Conservation (phyloP, 2,113 vertebrate genomes). For the Notothenia rossii region DNA sequence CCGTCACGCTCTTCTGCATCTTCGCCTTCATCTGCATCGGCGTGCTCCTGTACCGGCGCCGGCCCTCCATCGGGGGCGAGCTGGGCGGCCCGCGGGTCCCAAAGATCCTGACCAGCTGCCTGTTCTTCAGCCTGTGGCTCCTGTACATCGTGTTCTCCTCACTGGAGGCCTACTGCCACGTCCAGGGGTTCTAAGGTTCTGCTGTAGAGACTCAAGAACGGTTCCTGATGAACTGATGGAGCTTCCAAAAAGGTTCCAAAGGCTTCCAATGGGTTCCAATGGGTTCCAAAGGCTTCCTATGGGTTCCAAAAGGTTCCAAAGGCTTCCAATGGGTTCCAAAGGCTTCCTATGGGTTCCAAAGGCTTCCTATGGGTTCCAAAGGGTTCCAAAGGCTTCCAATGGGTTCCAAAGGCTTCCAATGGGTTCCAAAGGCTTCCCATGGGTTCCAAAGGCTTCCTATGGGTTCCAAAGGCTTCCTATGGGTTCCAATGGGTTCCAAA, state of each 20-base stretch:
- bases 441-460: too few relatives aligned
- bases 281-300: too few relatives aligned
- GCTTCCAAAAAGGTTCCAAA: neutral
- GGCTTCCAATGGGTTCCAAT: too few relatives aligned
- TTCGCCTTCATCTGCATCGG: slow-evolving; percentile 96
- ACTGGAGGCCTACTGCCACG: slow-evolving; percentile 98
- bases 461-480: neutral
- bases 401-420: too few relatives aligned
- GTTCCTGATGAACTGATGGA: neutral
- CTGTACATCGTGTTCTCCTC: slow-evolving; percentile 98
- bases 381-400: too few relatives aligned
- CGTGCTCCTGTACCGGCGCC: slow-evolving; percentile 95
- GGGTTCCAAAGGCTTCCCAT: too few relatives aligned
- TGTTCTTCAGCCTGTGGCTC: slow-evolving; percentile 97
- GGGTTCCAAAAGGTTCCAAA: too few relatives aligned
- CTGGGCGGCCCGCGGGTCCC: slow-evolving; percentile 93
- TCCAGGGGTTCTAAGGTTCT: slow-evolving; percentile 90
- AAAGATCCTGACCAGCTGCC: slow-evolving; percentile 90
- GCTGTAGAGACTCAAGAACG: too few relatives aligned
- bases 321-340: too few relatives aligned
- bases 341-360: too few relatives aligned
- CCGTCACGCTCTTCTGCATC: slow-evolving; percentile 98
- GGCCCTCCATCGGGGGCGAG: slow-evolving; percentile 95
- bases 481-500: neutral
- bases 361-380: too few relatives aligned